A percentile compares a stretch with the other conserved stretches of the same genome.
Evolutionary conservation across 2,888 invertebrate genomes (phyloP).

Genomic region (Diploptera punctata): DNA sequence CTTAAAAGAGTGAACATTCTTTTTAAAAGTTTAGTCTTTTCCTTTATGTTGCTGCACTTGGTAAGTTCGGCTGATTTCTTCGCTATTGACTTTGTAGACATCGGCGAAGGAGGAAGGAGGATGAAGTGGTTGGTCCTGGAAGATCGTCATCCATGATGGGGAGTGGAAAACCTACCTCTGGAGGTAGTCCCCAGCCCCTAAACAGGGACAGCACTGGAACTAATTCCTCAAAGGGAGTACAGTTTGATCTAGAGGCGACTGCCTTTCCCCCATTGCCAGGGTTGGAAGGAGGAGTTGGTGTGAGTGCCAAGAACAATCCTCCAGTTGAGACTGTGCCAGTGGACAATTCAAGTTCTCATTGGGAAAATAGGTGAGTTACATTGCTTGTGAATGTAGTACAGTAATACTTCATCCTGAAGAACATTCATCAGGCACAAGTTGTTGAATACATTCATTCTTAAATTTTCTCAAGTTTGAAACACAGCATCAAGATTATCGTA

Average conservation of each 20-base stretch:
- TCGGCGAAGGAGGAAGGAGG: slow-evolving; percentile 56
- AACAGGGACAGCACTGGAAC: slow-evolving; percentile 26
- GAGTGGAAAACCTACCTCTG: slow-evolving; percentile 24
- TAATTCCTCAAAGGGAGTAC: slow-evolving; percentile 58
- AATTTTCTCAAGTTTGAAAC: too few relatives aligned
- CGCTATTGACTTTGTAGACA: slow-evolving; percentile 45
- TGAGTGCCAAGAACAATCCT: slow-evolving; percentile 34
- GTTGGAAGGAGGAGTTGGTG: slow-evolving; percentile 54
- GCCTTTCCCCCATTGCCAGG: slow-evolving; percentile 84
- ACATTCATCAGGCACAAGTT: too few relatives aligned
- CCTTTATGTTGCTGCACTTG: neutral
- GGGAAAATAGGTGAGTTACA: slow-evolving; percentile 38
- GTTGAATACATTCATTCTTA: too few relatives aligned
- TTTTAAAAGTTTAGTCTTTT: too few relatives aligned
- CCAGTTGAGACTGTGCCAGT: slow-evolving; percentile 45
- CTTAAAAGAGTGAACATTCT: too few relatives aligned
- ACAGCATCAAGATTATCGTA: too few relatives aligned
- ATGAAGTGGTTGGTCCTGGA: slow-evolving; percentile 49
- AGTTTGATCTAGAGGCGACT: slow-evolving; percentile 79
- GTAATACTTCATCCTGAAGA: neutral
- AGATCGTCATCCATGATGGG: slow-evolving; percentile 23
- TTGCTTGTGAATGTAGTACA: slow-evolving; percentile 17
- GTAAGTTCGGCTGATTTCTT: slow-evolving; percentile 15
- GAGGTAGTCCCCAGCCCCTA: slow-evolving; percentile 36
- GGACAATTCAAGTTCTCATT: slow-evolving; percentile 33